Evolutionary conservation across 2,888 invertebrate genomes (phyloP).

Genomic region (Xylota segnis): DNA sequence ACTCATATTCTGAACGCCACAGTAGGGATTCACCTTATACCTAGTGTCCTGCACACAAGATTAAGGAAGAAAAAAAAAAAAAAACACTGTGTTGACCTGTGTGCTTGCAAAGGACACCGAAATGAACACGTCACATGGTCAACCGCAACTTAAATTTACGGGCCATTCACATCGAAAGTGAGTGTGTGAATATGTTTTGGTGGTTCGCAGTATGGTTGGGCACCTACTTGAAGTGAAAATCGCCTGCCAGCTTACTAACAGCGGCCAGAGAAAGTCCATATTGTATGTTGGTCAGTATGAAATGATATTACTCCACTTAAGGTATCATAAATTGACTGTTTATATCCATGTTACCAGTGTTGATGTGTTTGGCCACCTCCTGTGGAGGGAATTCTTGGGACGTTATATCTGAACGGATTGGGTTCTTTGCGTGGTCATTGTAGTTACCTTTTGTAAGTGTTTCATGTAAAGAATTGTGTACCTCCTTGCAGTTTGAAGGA

Average conservation of each 20-base stretch:
- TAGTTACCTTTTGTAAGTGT: constrained; percentile 52
- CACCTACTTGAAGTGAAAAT: constrained; percentile 41
- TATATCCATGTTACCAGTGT: constrained; percentile 61
- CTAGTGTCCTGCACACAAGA: constrained; percentile 34
- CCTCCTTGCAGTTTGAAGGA: constrained; percentile 2
- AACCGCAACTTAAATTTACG: constrained; percentile 72
- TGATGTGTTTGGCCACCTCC: constrained; percentile 56
- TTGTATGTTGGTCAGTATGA: neutral
- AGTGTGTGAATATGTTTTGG: constrained; percentile 62
- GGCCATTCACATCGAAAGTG: constrained; percentile 61
- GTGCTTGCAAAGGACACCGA: constrained; percentile 48
- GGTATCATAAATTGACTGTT: constrained; percentile 74
- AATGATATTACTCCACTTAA: constrained; percentile 66
- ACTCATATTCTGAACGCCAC: constrained; percentile 55
- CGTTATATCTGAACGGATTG: constrained; percentile 37
- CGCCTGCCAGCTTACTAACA: constrained; percentile 25
- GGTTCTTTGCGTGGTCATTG: constrained; percentile 30
- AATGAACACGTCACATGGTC: constrained; percentile 54
- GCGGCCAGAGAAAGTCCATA: constrained; percentile 1
- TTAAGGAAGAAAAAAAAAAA: constrained; percentile 29
- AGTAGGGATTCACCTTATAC: constrained; percentile 16
- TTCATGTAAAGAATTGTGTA: constrained; percentile 51
- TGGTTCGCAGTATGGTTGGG: constrained; percentile 22
- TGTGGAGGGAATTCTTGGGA: constrained; percentile 30
- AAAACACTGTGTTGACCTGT: constrained; percentile 49